Base-by-base conservation (phyloP, 2,888 invertebrate species). In the Deilephila porcellus region DNA sequence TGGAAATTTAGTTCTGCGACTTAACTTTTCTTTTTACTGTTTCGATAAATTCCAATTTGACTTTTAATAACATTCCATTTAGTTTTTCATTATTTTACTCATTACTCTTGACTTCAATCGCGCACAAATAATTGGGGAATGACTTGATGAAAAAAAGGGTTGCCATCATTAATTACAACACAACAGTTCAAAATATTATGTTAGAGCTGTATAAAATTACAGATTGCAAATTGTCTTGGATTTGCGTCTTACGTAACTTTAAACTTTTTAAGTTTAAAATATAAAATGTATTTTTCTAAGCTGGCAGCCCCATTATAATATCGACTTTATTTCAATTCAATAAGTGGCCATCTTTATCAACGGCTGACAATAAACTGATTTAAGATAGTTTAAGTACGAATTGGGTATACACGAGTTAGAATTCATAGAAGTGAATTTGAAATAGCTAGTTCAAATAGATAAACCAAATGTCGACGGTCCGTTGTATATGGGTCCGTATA, bases 381-480 rank as follows among this genome's bases (percentile, higher is more conserved):
- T 25, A 52, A 14, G 14, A 25, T 67, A 67, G 45, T 67, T 52
- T 67, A 60, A 60, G 60, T 29, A 29, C 29, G 60, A 29, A 14
- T 25, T 29, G 14, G 5, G 19, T 63, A 20, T 37, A n/a, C 20
- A 45, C 14, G 25, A 62, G 19, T 56, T n/a, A n/a, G 11, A 32
- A 52, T 52, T 17, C 14, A 67, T 25, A 25, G 67, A 52, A 67
- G 52, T 56, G 56, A 37, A 29, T 52, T 14, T 45, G 56, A 56
- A 67, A 67, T 67, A 67, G 67, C 45, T 67, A 67, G 67, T 52
- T 67, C 52, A 52, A 67, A 67, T 25, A 67, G 64, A 45, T 64
- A 64, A 45, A 45, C 45, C 11, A 60, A 60, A 60, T 14, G 29
- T 4, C 14, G 29, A 19, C 53, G 53, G 37, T 37, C 37, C 37